phyloP scores from a whole-genome alignment of 1,140 invertebrate species.

The Cydia amplana region DNA sequence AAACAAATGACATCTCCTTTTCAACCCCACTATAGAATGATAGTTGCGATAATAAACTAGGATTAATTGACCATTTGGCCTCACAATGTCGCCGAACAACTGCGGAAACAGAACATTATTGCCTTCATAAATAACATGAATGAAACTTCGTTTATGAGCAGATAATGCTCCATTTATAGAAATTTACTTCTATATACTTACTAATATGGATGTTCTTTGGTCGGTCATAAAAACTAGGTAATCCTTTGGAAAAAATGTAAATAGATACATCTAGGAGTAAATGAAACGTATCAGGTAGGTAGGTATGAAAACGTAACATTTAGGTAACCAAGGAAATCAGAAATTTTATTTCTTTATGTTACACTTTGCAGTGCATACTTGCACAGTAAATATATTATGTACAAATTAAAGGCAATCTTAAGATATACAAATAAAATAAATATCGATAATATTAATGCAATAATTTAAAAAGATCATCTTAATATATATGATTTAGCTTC shows the following conservation, averaged over 20 bases:
- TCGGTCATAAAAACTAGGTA: not conserved
- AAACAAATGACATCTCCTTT: not conserved
- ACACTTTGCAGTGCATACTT: too few species aligned
- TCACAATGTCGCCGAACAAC: constrained; percentile 37
- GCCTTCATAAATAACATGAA: constrained; percentile 44
- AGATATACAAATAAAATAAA: too few species aligned
- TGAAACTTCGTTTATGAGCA: constrained; percentile 28
- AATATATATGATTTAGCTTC: too few species aligned
- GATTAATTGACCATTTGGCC: constrained; percentile 61
- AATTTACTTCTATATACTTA: not conserved
- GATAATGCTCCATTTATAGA: constrained; percentile 7
- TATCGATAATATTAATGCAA: too few species aligned
- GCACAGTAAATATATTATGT: too few species aligned
- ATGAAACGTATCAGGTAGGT: too few species aligned
- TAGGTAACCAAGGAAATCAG: too few species aligned
- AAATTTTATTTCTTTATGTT: too few species aligned
- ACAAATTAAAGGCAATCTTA: too few species aligned
- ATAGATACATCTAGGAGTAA: too few species aligned
- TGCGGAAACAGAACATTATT: constrained; percentile 57
- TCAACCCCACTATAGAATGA: constrained; percentile 37
- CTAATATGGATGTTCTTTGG: not conserved
- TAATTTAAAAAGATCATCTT: too few species aligned
- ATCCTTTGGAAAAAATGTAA: not conserved
- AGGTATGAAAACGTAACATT: too few species aligned
- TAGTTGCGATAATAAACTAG: constrained; percentile 52